Percentiles rank a stretch among this genome's conserved stretches.
Conservation (phyloP, 2,797 vertebrate species). For the Channallabes apus region DNA sequence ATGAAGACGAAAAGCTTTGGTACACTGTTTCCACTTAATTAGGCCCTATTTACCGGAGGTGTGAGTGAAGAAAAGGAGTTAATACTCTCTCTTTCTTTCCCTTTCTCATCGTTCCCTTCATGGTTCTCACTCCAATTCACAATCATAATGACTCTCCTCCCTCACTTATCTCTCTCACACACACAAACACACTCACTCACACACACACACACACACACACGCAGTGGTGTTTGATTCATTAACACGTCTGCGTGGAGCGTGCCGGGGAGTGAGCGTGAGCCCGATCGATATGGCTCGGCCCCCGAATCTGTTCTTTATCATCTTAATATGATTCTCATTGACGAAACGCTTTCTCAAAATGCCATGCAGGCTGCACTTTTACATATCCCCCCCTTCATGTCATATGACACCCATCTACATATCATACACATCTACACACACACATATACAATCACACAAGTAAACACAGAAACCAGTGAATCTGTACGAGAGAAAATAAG, state of each 20-base stretch:
- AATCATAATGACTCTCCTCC: constrained; percentile 9
- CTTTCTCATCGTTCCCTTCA: constrained; percentile 27
- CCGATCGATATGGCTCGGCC: constrained; percentile 70
- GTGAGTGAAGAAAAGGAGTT: constrained; percentile 34
- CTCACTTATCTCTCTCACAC: constrained; percentile 32
- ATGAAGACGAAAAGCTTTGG: constrained; percentile 78
- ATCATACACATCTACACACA: constrained; percentile 12
- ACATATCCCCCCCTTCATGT: constrained; percentile 64
- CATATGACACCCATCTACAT: constrained; percentile 70
- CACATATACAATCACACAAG: neutral
- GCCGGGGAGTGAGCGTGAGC: constrained; percentile 53
- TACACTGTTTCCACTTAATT: constrained; percentile 73
- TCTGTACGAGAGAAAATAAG: neutral
- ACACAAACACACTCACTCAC: constrained; percentile 27
- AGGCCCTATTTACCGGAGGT: constrained; percentile 78
- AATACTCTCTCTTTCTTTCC: constrained; percentile 13
- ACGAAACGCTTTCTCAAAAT: constrained; percentile 77
- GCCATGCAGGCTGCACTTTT: constrained; percentile 69
- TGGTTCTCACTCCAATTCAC: constrained; percentile 26
- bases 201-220: constrained; percentile 20
- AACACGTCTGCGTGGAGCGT: constrained; percentile 60
- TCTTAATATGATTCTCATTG: constrained; percentile 81
- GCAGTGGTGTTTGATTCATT: constrained; percentile 66
- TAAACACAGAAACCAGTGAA: neutral
- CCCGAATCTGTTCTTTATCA: constrained; percentile 77